Percentiles rank a stretch among this genome's conserved stretches.
phyloP scores from a whole-genome alignment of 2,888 invertebrate genomes.

The Acleris holmiana region DNA sequence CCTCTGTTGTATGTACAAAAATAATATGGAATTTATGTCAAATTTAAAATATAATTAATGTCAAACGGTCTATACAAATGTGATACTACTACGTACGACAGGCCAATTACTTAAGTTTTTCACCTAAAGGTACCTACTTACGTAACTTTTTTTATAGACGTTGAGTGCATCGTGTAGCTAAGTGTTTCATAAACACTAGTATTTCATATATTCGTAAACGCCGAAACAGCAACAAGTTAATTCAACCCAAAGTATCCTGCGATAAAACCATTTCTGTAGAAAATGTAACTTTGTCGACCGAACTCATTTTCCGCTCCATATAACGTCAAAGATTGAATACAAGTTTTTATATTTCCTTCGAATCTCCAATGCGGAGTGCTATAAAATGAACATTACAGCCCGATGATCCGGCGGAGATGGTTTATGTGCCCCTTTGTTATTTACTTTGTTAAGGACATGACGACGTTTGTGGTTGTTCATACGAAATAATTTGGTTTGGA shows the following conservation, averaged over 20 bases:
- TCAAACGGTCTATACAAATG: too few relatives aligned
- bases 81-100: too few relatives aligned
- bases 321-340: constrained; percentile 52
- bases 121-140: too few relatives aligned
- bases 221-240: constrained; percentile 19
- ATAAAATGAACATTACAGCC: constrained; percentile 52
- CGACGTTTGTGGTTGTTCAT: constrained; percentile 11
- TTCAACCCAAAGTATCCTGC: constrained; percentile 13
- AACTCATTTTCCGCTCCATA: constrained; percentile 53
- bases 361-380: constrained; percentile 42
- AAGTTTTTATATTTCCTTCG: constrained; percentile 52
- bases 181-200: too few relatives aligned
- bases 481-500: constrained; percentile 11
- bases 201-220: background rate
- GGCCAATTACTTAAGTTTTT: too few relatives aligned
- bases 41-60: too few relatives aligned
- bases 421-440: constrained; percentile 40
- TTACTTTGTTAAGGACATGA: constrained; percentile 31
- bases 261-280: constrained; percentile 31
- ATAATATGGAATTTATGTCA: too few relatives aligned
- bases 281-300: constrained; percentile 38
- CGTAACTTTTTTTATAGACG: too few relatives aligned
- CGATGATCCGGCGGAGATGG: constrained; percentile 49
- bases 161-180: too few relatives aligned
- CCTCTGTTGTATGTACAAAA: too few relatives aligned